Evolutionary conservation across 2,888 invertebrate genomes (phyloP).

Genomic region (Schizaphis graminum): DNA sequence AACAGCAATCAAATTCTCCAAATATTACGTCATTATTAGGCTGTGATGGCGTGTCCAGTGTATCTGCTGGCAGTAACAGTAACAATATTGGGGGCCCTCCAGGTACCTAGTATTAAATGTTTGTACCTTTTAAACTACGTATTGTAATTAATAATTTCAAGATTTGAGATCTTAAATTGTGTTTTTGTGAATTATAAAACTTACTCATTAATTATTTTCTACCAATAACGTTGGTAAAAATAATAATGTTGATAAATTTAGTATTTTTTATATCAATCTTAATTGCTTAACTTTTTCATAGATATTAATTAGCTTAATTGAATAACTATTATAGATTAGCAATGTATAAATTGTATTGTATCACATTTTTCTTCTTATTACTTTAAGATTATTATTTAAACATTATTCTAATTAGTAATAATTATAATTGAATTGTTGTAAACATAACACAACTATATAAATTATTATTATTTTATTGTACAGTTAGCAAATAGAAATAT

Average conservation of each 20-base stretch:
- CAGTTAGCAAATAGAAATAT: background rate
- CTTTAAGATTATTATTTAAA: background rate
- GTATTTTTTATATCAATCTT: background rate
- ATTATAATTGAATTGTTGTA: background rate
- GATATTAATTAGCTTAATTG: background rate
- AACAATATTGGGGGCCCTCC: slow-evolving; percentile 30
- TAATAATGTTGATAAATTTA: background rate
- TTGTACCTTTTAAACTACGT: background rate
- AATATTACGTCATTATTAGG: slow-evolving; percentile 44
- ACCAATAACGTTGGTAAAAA: background rate
- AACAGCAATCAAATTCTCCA: slow-evolving; percentile 4
- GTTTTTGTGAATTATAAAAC: background rate
- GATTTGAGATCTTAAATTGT: background rate
- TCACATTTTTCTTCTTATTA: background rate
- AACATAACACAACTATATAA: background rate
- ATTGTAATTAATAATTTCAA: background rate
- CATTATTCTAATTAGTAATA: background rate
- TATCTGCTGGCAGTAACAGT: slow-evolving; percentile 26
- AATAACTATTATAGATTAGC: background rate
- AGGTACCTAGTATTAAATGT: slow-evolving; percentile 1
- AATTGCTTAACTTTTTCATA: background rate
- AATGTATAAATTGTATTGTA: background rate
- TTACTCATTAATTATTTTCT: background rate
- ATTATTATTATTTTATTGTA: background rate
- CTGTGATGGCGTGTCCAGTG: slow-evolving; percentile 21